A percentile compares a stretch with the other conserved stretches of the same genome.
Conservation (phyloP, 2,888 invertebrate genomes). For the Diabrotica balteata region DNA sequence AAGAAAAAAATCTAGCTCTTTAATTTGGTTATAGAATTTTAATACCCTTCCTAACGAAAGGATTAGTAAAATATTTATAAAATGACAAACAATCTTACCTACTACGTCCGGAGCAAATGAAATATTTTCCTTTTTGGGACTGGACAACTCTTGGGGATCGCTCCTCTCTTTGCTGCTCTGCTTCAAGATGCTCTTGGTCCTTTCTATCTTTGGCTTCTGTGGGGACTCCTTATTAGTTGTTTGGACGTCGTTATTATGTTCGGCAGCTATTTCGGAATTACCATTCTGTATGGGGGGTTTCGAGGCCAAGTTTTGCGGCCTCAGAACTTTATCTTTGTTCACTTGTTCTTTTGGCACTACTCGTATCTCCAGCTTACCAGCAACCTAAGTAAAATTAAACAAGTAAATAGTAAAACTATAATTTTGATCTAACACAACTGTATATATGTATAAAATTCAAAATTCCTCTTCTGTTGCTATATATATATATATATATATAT, state of each 20-base stretch:
- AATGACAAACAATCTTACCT: not conserved
- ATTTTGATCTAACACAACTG: not conserved
- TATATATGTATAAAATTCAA: no score
- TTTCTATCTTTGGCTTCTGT: conserved; percentile 49
- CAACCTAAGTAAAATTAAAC: conserved; percentile 61
- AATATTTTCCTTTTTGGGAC: conserved; percentile 56
- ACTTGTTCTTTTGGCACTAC: conserved; percentile 65
- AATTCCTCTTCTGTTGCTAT: no score
- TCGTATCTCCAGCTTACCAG: conserved; percentile 82
- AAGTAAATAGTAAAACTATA: conserved; percentile 5
- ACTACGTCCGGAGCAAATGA: conserved; percentile 48
- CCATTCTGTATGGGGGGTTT: conserved; percentile 36
- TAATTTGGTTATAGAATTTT: no score
- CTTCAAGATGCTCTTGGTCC: conserved; percentile 58
- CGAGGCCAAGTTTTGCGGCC: conserved; percentile 36
- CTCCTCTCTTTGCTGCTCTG: conserved; percentile 56
- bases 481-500: no score
- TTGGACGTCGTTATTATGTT: conserved; percentile 22
- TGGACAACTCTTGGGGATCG: conserved; percentile 46
- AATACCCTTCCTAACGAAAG: no score
- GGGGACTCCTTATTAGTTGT: conserved; percentile 32
- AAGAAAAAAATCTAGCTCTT: no score
- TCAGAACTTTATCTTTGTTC: conserved; percentile 33
- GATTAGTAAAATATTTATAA: no score
- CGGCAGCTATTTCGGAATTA: conserved; percentile 18